These are phyloP conservation scores for Seladonia tumulorum DNA, from an alignment of 2,888 invertebrate species.

Conservation along the genomic window DNA sequence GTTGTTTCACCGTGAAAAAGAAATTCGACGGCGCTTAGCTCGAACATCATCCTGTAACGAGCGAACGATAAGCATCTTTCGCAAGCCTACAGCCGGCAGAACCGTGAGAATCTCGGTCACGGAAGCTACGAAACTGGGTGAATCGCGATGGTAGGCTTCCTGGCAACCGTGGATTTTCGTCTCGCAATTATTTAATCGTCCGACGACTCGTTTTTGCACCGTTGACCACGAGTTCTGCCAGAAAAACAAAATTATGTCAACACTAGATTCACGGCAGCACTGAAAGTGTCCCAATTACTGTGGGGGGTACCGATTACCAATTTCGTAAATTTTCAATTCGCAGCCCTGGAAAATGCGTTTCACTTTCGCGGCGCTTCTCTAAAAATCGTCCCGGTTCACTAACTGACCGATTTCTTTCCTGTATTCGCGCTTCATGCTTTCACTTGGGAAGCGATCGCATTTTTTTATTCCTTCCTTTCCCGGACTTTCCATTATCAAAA, in stretches of 20 bases:
- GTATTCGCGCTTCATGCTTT: slow-evolving; percentile 35
- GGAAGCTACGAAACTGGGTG: slow-evolving; percentile 44
- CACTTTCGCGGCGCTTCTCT: slow-evolving; percentile 38
- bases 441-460: slow-evolving; percentile 35
- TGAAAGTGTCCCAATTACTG: too few relatives aligned
- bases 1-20: slow-evolving; percentile 28
- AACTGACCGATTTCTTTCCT: slow-evolving; percentile 33
- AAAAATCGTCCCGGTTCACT: slow-evolving; percentile 53
- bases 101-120: slow-evolving; percentile 46
- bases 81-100: slow-evolving; percentile 10
- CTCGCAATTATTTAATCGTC: not conserved
- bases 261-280: not conserved
- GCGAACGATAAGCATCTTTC: slow-evolving; percentile 37
- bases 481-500: not conserved
- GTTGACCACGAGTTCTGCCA: not conserved
- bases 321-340: too few relatives aligned
- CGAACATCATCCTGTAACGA: slow-evolving; percentile 26
- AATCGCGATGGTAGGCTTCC: not conserved
- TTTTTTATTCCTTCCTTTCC: slow-evolving; percentile 1
- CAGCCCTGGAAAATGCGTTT: slow-evolving; percentile 12
- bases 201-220: not conserved
- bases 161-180: not conserved
- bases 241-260: not conserved
- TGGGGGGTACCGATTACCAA: too few relatives aligned
- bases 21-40: slow-evolving; percentile 12